Conservation (phyloP, 2,113 vertebrate species). For the Mixornis gularis region DNA sequence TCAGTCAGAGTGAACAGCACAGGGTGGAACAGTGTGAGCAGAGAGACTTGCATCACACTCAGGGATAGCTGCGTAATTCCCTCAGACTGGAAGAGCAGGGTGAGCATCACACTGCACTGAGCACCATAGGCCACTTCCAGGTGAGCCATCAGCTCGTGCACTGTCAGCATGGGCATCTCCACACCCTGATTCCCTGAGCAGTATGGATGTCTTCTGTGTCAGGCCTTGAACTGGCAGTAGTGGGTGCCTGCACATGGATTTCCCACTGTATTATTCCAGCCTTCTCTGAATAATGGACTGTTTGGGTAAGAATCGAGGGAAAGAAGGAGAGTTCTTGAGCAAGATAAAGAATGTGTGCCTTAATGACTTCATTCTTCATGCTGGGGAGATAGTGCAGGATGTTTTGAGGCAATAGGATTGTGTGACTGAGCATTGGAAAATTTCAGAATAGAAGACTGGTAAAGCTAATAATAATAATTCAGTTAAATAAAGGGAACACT, state of each 20-base stretch:
- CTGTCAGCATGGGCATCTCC: neutral
- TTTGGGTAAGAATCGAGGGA: neutral
- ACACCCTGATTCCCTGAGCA: neutral
- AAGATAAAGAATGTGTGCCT: neutral
- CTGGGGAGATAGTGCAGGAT: neutral
- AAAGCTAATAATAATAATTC: neutral
- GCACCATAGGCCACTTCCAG: neutral
- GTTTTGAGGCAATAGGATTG: neutral
- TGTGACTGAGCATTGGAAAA: neutral
- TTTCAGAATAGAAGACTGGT: neutral
- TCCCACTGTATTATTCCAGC: neutral
- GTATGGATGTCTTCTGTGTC: neutral
- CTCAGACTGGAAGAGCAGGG: neutral
- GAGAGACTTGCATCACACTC: neutral
- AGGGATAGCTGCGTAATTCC: neutral
- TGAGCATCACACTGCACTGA: fast-evolving
- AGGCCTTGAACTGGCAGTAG: neutral
- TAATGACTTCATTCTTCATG: neutral
- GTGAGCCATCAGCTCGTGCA: neutral
- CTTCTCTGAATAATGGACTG: neutral
- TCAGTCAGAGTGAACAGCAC: neutral
- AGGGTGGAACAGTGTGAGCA: neutral
- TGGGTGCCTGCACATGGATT: neutral
- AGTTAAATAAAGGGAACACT: neutral
- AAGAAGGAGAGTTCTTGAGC: neutral